Base-by-base conservation (phyloP, 2,888 invertebrate species). In the Xanthia togata region DNA sequence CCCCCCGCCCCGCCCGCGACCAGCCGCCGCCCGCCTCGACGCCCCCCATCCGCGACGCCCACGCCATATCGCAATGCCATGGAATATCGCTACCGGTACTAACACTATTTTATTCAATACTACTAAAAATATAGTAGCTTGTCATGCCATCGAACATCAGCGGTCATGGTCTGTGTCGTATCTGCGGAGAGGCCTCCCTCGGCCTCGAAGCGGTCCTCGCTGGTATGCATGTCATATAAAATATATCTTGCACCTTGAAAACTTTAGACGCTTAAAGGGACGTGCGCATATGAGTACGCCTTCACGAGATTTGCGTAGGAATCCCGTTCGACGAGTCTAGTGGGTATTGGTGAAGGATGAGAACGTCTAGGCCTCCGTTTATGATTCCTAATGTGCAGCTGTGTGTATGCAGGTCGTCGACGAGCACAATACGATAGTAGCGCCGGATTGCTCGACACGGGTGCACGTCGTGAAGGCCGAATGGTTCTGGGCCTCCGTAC, bases 401-500 rank as follows among this genome's bases (percentile, higher is more conserved):
- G 50, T 63, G 72, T 78, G 76, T 70, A 68, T 79, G 84, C 95
- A 98, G 98, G 98, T 98, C 81, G 98, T 99, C 76, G 98, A 99
- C 94, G 98, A 98, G 92, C 98, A 98, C 89, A 97, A 97, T 87
- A 97, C 98, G 55, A 97, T 97, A 89, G 96, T 97, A 70, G 97
- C 98, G 84, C 98, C 98, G 64, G 98, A 98, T 91, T 97, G 98
- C 75, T 97, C 98, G 81, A 95, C 97, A 82, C 97, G 97, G 88
- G 98, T 98, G 47, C 98, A 98, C 92, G 97, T 99, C 83, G 98
- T 99, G 73, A 98, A 98, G 95, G 98, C 98, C 11, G 99, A 99
- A 96, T 99, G 99, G 99, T 99, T 99, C 96, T 99, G 99, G 99
- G 98, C 98, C 59, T 99, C 99, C 68, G 98, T 99, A 82, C 99